A percentile compares a stretch with the other conserved stretches of the same genome.
These are phyloP conservation scores for Penaeus vannamei DNA, from an alignment of 1,140 invertebrate genomes.

Conservation along the genomic window DNA sequence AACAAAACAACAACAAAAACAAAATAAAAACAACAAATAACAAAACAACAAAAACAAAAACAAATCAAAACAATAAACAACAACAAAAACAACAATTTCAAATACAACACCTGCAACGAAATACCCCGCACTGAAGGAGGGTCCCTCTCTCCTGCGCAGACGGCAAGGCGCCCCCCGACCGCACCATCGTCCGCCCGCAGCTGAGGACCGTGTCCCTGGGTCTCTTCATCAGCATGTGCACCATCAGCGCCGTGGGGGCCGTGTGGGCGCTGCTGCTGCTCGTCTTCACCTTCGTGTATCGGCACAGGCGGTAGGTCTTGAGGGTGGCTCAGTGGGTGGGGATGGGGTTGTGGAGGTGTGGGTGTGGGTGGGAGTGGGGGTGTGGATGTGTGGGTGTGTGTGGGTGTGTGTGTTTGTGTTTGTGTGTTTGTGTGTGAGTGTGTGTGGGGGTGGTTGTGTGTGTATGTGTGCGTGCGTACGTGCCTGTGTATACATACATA, in stretches of 20 bases:
- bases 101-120: background rate
- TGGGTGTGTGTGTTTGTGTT: too few relatives aligned
- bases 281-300: conserved; percentile 91
- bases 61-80: background rate
- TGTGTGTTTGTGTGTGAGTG: too few relatives aligned
- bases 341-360: too few relatives aligned
- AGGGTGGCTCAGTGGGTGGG: too few relatives aligned
- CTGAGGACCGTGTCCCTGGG: conserved; percentile 88
- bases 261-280: conserved; percentile 86
- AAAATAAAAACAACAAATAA: too few relatives aligned
- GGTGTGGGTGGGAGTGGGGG: too few relatives aligned
- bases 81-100: background rate
- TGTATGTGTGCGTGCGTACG: too few relatives aligned
- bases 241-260: conserved; percentile 88
- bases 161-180: conserved; percentile 90
- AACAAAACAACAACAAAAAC: too few relatives aligned
- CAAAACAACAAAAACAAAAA: too few relatives aligned
- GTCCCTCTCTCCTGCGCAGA: conserved; percentile 71
- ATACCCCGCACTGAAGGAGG: background rate
- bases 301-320: conserved; percentile 84
- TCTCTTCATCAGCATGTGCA: conserved; percentile 92
- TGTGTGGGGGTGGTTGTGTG: too few relatives aligned
- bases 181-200: conserved; percentile 88
- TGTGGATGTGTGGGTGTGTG: too few relatives aligned
- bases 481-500: too few relatives aligned